phyloP scores from a whole-genome alignment of 2,888 invertebrate species.

The Dione vanillae region DNA sequence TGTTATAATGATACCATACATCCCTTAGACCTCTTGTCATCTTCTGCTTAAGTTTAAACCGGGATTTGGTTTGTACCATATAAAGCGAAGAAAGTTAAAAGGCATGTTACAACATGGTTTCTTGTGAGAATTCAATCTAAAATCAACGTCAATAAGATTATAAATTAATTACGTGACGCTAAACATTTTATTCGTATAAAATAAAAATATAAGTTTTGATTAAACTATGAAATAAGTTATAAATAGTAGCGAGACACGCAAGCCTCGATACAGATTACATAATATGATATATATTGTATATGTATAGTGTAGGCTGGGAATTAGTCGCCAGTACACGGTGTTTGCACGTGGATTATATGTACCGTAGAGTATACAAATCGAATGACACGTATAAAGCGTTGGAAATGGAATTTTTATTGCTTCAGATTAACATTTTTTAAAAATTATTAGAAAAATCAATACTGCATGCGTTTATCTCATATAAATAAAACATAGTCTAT shows the following conservation, averaged over 20 bases:
- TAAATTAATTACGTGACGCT: not conserved
- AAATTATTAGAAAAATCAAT: no score
- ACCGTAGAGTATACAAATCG: not conserved
- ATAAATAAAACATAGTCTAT: no score
- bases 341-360: not conserved
- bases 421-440: not conserved
- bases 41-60: no score
- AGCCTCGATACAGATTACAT: not conserved
- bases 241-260: not conserved
- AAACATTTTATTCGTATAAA: not conserved
- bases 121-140: not conserved
- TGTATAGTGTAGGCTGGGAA: no score
- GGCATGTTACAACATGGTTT: not conserved
- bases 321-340: not conserved
- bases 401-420: not conserved
- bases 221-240: not conserved
- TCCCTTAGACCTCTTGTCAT: no score
- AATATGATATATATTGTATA: not conserved
- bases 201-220: no score
- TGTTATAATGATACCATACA: no score
- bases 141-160: not conserved
- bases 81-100: not conserved
- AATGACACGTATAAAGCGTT: not conserved
- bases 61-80: no score
- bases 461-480: no score